Evolutionary conservation across 1,140 invertebrate species (phyloP).

Genomic region (Spodoptera frugiperda): DNA sequence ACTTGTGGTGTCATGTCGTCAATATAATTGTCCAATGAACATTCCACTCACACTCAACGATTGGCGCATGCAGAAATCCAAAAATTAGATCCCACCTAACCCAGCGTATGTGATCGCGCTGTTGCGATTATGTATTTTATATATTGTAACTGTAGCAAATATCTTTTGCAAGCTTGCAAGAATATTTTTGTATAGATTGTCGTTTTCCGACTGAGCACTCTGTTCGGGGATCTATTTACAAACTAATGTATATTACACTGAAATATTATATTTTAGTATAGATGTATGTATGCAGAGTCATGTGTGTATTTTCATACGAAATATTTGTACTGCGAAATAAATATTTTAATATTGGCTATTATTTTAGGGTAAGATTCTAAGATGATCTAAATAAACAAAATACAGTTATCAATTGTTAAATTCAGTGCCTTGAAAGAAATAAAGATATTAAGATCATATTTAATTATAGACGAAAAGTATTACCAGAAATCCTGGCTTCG

Average conservation of each 20-base stretch:
- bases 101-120: slow-evolving; percentile 58
- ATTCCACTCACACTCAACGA: slow-evolving; percentile 78
- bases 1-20: slow-evolving; percentile 56
- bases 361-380: slow-evolving; percentile 77
- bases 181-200: slow-evolving; percentile 82
- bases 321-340: slow-evolving; percentile 80
- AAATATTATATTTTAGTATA: slow-evolving; percentile 81
- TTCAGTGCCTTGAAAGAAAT: slow-evolving; percentile 82
- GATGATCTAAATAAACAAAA: slow-evolving; percentile 74
- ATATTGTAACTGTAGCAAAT: slow-evolving; percentile 65
- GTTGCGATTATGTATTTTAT: slow-evolving; percentile 58
- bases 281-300: slow-evolving; percentile 82
- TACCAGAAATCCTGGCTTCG: slow-evolving; percentile 57
- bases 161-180: slow-evolving; percentile 66
- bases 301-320: slow-evolving; percentile 84
- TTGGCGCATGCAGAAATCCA: slow-evolving; percentile 76
- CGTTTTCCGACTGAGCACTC: slow-evolving; percentile 71
- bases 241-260: slow-evolving; percentile 81
- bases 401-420: slow-evolving; percentile 79
- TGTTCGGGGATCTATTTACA: slow-evolving; percentile 80
- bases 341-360: slow-evolving; percentile 85
- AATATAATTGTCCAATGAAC: slow-evolving; percentile 65
- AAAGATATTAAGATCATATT: slow-evolving; percentile 80
- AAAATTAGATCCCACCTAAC: slow-evolving; percentile 81
- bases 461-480: slow-evolving; percentile 70